phyloP scores from a whole-genome alignment of 2,888 invertebrate species.

The Plemyria rubiginata region DNA sequence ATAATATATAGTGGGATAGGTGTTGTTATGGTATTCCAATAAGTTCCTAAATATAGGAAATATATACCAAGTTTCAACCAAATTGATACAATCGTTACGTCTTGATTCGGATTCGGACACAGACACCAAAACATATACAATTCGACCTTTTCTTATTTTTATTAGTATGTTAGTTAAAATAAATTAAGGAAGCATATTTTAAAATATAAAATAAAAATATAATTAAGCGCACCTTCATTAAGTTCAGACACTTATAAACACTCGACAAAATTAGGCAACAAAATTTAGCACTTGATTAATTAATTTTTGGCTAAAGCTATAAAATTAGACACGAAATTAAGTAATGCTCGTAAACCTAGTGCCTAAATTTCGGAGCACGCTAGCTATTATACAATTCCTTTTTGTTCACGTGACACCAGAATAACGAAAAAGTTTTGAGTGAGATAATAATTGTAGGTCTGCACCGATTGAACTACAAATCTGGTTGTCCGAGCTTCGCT shows the following conservation, averaged over 20 bases:
- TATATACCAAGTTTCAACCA: too few species aligned
- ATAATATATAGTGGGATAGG: too few species aligned
- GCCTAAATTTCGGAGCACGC: constrained; percentile 12
- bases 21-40: too few species aligned
- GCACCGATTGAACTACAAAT: too few species aligned
- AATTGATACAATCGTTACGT: too few species aligned
- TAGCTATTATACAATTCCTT: constrained; percentile 4
- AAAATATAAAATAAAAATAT: background rate
- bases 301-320: constrained; percentile 30
- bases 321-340: constrained; percentile 27
- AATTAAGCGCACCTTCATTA: background rate
- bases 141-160: too few species aligned
- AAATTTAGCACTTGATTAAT: constrained; percentile 38
- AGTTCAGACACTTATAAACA: constrained; percentile 2
- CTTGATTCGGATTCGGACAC: too few species aligned
- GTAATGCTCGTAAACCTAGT: constrained; percentile 17
- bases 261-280: constrained; percentile 8
- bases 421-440: too few species aligned
- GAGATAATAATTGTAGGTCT: too few species aligned
- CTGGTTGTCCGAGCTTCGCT: too few species aligned
- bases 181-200: background rate
- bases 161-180: background rate
- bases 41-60: too few species aligned
- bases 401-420: background rate
- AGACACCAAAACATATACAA: too few species aligned